Base-by-base conservation (phyloP, 2,888 invertebrate species). In the Zele albiditarsus region DNA sequence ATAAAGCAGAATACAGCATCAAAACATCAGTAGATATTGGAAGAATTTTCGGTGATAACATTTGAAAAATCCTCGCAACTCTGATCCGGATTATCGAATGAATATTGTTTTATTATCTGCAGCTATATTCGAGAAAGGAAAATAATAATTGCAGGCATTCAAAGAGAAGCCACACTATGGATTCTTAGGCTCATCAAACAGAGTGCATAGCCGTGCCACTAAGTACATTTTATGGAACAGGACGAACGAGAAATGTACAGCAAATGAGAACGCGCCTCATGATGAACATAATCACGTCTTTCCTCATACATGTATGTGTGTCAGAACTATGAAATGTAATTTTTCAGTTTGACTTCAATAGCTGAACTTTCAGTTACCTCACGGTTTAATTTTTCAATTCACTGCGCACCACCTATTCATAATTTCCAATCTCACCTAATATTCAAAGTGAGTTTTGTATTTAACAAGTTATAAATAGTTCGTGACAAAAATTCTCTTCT, bases 211-310 rank as follows among this genome's bases (percentile, higher is more conserved):
- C 12, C 60, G 14, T 25, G 46, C 27, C 60, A 66, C 14, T 46
- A 14, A 27, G 66, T 46, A 42, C 42, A 42, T 42, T 2, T 66
- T n/a, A 28, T 53, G n/a, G 53, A n/a, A 68, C n/a, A 68, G 31
- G 62, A 71, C 14, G 46, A 58, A 62, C 60, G 10, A 62, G 53
- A 58, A 38, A 71, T 66, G 33, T 10, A 57, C 67, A 58, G 28
- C 60, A 58, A 73, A 73, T 73, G 73, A 73, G 67, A 73, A 62
- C 38, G 65, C 67, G 42, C 27, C 38, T 60, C 49, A 68, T 73
- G 73, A 73, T 73, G 73, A 73, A 68, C 67, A 68, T 68, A 60
- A 49, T 73, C 49, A 62, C 73, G 68, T 73, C 68, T 67, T 58
- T 27, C n/a, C 67, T 33, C 63, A 49, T n/a, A 3, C 14, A 14